Evolutionary conservation across 2,113 vertebrate species (phyloP).

Genomic region (Taxidea taxus): DNA sequence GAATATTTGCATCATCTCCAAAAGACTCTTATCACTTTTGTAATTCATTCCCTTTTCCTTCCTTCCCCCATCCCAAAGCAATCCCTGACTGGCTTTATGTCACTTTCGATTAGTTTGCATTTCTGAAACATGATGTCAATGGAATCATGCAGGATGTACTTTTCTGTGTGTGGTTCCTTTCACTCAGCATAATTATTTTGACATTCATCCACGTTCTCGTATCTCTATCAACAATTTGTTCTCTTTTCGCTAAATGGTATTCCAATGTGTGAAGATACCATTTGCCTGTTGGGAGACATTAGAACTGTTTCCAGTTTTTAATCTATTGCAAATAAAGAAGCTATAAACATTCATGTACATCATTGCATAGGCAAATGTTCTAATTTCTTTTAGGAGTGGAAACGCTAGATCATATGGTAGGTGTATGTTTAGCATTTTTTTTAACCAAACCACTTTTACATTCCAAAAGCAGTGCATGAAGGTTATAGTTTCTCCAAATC

Average conservation of each 20-base stretch:
- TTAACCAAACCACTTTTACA: neutral
- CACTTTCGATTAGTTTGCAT: conserved; percentile 1
- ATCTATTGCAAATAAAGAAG: neutral
- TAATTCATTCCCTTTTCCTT: neutral
- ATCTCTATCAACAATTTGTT: neutral
- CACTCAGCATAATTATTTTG: conserved; percentile 22
- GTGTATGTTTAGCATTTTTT: neutral
- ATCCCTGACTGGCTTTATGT: neutral
- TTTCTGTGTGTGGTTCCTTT: conserved; percentile 5
- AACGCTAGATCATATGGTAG: neutral
- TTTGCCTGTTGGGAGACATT: neutral
- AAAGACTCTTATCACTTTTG: neutral
- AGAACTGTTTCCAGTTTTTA: neutral
- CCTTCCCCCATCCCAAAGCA: neutral
- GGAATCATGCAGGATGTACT: neutral
- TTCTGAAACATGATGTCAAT: conserved; percentile 1
- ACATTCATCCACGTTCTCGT: neutral
- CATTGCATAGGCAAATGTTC: neutral
- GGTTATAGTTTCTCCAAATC: neutral
- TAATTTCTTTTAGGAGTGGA: neutral
- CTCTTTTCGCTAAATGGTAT: neutral
- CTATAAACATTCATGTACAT: neutral
- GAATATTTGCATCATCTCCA: neutral
- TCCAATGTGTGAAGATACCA: neutral
- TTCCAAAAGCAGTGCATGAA: conserved; percentile 1